phyloP scores from a whole-genome alignment of 2,113 vertebrate species.

The Odontesthes bonariensis region DNA sequence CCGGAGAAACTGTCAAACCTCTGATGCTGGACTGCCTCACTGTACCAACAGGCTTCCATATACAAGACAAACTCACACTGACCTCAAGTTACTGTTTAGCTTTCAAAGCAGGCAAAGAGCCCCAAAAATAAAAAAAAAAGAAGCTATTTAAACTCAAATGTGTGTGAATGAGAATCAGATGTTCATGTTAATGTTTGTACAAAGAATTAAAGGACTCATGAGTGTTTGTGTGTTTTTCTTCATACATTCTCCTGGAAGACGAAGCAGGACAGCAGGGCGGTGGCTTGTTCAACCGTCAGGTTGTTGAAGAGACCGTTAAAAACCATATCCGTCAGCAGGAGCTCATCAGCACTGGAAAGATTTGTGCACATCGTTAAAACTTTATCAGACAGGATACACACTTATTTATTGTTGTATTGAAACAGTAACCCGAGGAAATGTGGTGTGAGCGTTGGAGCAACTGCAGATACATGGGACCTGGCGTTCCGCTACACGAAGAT shows the following conservation, averaged over 20 bases:
- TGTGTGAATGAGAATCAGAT: constrained; percentile 17
- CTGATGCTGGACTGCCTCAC: constrained; percentile 15
- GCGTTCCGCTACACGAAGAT: neutral
- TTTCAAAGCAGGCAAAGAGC: neutral
- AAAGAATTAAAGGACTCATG: constrained; percentile 4
- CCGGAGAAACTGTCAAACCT: constrained; percentile 35
- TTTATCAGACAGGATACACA: neutral
- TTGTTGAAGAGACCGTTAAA: constrained; percentile 99
- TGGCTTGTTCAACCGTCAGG: constrained; percentile 92
- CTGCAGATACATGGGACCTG: neutral
- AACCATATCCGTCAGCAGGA: constrained; percentile 97
- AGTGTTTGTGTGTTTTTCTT: constrained; percentile 13
- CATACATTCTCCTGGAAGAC: constrained; percentile 98
- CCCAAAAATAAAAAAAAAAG: constrained; percentile 22
- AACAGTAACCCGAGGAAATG: neutral
- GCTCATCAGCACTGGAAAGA: constrained; percentile 90
- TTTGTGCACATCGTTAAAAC: neutral
- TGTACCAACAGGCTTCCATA: constrained; percentile 41
- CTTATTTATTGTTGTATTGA: neutral
- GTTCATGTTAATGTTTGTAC: constrained; percentile 26
- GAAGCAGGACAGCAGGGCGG: constrained; percentile 95
- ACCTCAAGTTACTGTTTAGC: constrained; percentile 44
- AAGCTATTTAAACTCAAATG: neutral
- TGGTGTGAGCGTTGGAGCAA: rapidly evolving
- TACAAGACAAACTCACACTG: constrained; percentile 34